These are phyloP conservation scores for Conger conger DNA, from an alignment of 2,113 vertebrate species.

Conservation along the genomic window DNA sequence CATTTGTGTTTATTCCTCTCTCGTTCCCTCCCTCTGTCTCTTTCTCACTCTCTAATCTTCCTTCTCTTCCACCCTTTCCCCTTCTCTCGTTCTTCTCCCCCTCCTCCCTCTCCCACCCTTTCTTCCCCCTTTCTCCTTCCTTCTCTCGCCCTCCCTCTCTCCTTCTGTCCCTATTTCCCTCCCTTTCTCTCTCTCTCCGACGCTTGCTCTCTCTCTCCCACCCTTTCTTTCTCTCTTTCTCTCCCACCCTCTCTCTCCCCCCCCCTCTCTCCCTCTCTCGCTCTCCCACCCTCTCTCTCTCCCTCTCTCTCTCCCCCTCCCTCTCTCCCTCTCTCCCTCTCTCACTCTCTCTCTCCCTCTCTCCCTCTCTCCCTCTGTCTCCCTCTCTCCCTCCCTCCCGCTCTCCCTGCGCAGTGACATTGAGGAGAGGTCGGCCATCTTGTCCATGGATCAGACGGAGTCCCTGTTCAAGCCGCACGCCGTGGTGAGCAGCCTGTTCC, in stretches of 20 bases:
- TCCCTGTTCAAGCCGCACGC: conserved; percentile 82
- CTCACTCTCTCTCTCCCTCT: background rate
- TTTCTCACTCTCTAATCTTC: too few species aligned
- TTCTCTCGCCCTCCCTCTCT: too few species aligned
- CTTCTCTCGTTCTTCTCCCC: too few species aligned
- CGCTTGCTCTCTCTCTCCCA: too few species aligned
- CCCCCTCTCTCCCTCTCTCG: background rate
- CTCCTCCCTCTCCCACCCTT: too few species aligned
- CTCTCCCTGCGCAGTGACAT: conserved; percentile 74
- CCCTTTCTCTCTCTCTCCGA: too few species aligned
- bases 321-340: background rate
- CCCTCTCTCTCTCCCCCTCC: background rate
- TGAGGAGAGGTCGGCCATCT: conserved; percentile 85
- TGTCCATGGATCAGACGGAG: conserved; percentile 96
- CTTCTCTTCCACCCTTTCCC: too few species aligned
- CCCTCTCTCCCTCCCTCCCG: background rate
- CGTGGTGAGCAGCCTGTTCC: conserved; percentile 74
- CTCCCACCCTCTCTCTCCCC: background rate
- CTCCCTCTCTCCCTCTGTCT: background rate
- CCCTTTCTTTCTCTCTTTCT: background rate
- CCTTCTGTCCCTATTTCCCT: too few species aligned
- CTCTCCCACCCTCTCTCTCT: background rate
- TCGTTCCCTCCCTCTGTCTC: too few species aligned
- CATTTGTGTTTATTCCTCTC: too few species aligned
- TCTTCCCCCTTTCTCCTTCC: too few species aligned